Evolutionary conservation across 1,140 invertebrate genomes (phyloP).

Genomic region (Drosophila pseudoananassae): DNA sequence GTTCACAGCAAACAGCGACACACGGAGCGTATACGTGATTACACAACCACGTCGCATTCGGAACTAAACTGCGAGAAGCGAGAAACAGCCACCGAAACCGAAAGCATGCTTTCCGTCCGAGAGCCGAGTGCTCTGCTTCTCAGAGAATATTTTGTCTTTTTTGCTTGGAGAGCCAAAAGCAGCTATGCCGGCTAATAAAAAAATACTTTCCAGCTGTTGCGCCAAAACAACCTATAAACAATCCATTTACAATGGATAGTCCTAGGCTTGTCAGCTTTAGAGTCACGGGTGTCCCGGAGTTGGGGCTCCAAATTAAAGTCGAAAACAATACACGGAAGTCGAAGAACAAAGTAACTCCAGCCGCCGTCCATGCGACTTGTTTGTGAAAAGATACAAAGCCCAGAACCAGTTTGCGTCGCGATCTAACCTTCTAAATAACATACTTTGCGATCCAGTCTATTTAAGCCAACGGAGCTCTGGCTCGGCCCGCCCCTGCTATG

Average conservation of each 20-base stretch:
- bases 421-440: conserved; percentile 72
- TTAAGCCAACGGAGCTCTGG: conserved; percentile 58
- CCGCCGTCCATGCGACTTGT: conserved; percentile 14
- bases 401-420: conserved; percentile 55
- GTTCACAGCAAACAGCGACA: conserved; percentile 7
- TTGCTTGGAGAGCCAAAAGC: conserved; percentile 8
- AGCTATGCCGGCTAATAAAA: conserved; percentile 43
- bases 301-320: conserved; percentile 53
- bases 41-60: conserved; percentile 80
- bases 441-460: conserved; percentile 62
- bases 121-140: conserved; percentile 35
- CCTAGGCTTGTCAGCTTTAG: background rate
- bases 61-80: conserved; percentile 47
- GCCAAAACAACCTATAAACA: conserved; percentile 56
- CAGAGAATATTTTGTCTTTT: conserved; percentile 5
- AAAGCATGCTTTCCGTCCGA: background rate
- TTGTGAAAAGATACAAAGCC: conserved; percentile 13
- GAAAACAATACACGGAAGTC: conserved; percentile 68
- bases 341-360: conserved; percentile 28
- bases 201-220: conserved; percentile 44
- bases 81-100: background rate
- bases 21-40: conserved; percentile 50
- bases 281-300: background rate
- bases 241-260: conserved; percentile 46
- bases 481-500: conserved; percentile 72